These are phyloP conservation scores for Danio rerio DNA, from an alignment of 2,113 vertebrate genomes.

Conservation along the genomic window GRCz12tu NC_133194.1:34503001-34503500, in stretches of 20 bases:
- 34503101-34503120: conserved; percentile 40
- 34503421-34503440: not conserved
- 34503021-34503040: conserved; percentile 16
- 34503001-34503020: conserved; percentile 26
- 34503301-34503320: not conserved
- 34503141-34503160: conserved; percentile 44
- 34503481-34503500: conserved; percentile 29
- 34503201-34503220: conserved; percentile 42
- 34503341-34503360: conserved; percentile 12
- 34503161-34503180: conserved; percentile 21
- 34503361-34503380: not conserved
- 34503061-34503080: conserved; percentile 19
- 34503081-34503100: conserved; percentile 5
- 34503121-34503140: conserved; percentile 20
- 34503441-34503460: not conserved
- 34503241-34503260: conserved; percentile 19
- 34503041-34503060: conserved; percentile 38
- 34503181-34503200: conserved; percentile 23
- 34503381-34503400: not conserved
- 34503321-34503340: not conserved
- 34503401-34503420: not conserved
- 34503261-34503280: not conserved
- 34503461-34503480: conserved; percentile 4
- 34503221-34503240: conserved; percentile 11
- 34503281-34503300: conserved; percentile 7